Evolutionary conservation across 2,113 vertebrate genomes (phyloP).

Genomic region (Sprattus sprattus): DNA sequence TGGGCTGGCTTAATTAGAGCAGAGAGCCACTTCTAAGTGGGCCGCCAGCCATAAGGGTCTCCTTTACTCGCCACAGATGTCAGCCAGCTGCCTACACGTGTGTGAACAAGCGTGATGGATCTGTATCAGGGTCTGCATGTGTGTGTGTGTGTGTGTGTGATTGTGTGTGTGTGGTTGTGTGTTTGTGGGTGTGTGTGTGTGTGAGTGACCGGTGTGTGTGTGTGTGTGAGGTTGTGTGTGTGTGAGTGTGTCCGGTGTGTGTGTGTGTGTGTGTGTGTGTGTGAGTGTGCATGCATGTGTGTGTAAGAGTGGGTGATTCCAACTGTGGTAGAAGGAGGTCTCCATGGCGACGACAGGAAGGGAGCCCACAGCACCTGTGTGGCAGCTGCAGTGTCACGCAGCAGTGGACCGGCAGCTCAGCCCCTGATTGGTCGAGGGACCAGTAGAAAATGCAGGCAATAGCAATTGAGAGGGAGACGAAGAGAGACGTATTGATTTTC

Average conservation of each 20-base stretch:
- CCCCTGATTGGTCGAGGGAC: neutral
- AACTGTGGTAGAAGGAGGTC: slow-evolving; percentile 63
- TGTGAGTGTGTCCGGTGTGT: slow-evolving; percentile 31
- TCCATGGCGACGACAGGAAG: slow-evolving; percentile 63
- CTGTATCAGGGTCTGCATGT: neutral
- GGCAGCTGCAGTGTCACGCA: slow-evolving; percentile 19
- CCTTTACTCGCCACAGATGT: slow-evolving; percentile 22
- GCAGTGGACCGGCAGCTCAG: slow-evolving; percentile 21
- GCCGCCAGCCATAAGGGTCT: slow-evolving; percentile 16
- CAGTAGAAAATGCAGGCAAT: neutral
- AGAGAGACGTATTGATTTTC: neutral
- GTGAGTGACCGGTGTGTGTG: slow-evolving; percentile 16
- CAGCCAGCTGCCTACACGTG: slow-evolving; percentile 24
- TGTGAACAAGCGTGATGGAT: slow-evolving; percentile 2
- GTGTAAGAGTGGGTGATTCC: slow-evolving; percentile 50
- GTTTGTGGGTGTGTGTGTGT: slow-evolving; percentile 33
- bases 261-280: neutral
- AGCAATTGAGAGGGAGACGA: neutral
- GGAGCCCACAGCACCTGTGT: slow-evolving; percentile 51
- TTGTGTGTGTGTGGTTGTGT: slow-evolving; percentile 17
- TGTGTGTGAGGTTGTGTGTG: slow-evolving; percentile 28
- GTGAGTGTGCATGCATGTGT: slow-evolving; percentile 1
- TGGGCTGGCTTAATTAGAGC: slow-evolving; percentile 32
- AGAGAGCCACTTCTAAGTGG: slow-evolving; percentile 29
- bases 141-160: slow-evolving; percentile 36